Evolutionary conservation across 2,113 vertebrate species (phyloP).

Genomic region (Microcebus griseorufus): DNA sequence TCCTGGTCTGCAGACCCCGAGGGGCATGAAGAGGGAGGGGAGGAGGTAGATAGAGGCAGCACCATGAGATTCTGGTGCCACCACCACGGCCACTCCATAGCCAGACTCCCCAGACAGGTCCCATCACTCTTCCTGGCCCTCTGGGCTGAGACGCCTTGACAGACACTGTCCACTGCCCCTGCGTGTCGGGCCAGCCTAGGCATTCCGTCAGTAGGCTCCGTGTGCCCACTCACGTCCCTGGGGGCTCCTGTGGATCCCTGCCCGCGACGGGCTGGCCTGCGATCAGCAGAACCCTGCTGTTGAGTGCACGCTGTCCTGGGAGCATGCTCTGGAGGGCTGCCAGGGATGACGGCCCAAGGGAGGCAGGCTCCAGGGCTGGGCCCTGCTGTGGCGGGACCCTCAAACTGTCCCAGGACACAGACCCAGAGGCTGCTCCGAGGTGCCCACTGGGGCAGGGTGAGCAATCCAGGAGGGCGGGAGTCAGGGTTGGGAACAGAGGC

Average conservation of each 20-base stretch:
- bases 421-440: not conserved
- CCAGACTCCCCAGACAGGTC: not conserved
- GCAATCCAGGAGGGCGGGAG: not conserved
- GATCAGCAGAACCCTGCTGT: not conserved
- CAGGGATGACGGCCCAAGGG: not conserved
- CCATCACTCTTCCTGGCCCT: not conserved
- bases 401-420: not conserved
- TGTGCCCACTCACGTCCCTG: not conserved
- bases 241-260: not conserved
- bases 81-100: accelerated
- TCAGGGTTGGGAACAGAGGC: not conserved
- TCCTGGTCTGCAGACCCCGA: not conserved
- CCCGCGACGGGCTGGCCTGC: not conserved
- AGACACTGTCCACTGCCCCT: not conserved
- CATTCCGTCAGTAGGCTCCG: not conserved
- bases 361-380: not conserved
- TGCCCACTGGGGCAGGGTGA: too few relatives aligned
- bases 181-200: too few relatives aligned
- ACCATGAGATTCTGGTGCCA: not conserved
- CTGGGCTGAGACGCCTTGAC: not conserved
- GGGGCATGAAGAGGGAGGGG: accelerated
- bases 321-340: not conserved
- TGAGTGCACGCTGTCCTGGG: not conserved
- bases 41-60: not conserved
- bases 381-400: not conserved